phyloP scores from a whole-genome alignment of 2,113 vertebrate species.

The Dicerorhinus sumatrensis region DNA sequence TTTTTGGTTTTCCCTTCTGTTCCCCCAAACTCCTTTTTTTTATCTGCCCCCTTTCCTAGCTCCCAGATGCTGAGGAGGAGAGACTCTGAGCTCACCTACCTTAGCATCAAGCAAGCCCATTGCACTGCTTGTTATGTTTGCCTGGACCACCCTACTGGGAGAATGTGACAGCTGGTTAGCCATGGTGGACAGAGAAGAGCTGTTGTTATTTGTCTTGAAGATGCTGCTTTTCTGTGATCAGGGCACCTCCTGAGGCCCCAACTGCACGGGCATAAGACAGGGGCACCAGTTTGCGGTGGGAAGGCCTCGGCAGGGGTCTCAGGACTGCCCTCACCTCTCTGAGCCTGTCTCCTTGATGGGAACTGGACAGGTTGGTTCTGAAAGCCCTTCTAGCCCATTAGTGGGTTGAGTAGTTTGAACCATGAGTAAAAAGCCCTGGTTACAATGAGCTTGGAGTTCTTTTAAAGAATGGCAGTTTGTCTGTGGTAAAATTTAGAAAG shows the following conservation, averaged over 20 bases:
- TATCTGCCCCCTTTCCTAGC: not conserved
- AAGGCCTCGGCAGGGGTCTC: not conserved
- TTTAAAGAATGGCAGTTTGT: not conserved
- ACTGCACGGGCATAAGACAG: not conserved
- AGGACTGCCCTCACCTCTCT: not conserved
- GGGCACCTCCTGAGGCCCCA: not conserved
- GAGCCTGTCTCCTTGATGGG: not conserved
- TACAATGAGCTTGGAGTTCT: not conserved
- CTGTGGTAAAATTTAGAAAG: not conserved
- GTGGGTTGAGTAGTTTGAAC: not conserved
- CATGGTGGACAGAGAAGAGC: not conserved
- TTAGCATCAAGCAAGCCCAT: not conserved
- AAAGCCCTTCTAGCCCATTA: not conserved
- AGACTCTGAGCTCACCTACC: not conserved
- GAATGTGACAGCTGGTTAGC: not conserved
- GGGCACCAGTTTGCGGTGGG: not conserved
- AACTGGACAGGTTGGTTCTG: not conserved
- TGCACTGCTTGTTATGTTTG: no score
- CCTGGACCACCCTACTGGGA: fast-evolving
- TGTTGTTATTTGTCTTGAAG: no score
- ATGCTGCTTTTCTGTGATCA: not conserved
- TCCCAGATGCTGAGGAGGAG: not conserved
- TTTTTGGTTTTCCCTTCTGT: not conserved
- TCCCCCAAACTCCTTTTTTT: not conserved
- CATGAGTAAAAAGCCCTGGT: not conserved